Evolutionary conservation across 1,140 invertebrate genomes (phyloP), one percentile per base, ranked within the genome.

Genomic region (Zaprionus lachaisei): DNA sequence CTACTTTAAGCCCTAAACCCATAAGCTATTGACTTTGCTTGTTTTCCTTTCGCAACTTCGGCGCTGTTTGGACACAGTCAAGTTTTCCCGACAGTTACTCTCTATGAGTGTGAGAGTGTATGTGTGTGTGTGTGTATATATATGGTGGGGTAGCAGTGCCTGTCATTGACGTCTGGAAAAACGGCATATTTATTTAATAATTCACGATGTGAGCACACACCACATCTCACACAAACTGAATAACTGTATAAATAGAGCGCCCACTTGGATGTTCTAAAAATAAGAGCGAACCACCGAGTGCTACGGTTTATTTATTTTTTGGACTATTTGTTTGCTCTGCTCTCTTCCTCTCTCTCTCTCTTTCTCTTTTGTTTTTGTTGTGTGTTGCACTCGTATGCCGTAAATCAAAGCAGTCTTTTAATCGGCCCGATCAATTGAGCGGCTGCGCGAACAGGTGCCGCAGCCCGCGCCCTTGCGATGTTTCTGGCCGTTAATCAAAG

Each of bases 401-500:
- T 80, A 87, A 86, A 87, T 87, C 84, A 83, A 57, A 58, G 17
- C 31, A 72, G 31, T 38, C 65, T 56, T 64, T 44, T 38, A 56
- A 64, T 71, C 38, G 60, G 47, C 11, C 58, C 41, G 66, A 74
- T 72, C 54, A 61, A 60, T 61, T 70, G 44, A 55, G 22, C 31
- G 41, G 11, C 28, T 12, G 20, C 73, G 37, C 73, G 47, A 71
- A 64, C 72, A 72, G 68, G 61, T 61, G 74, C 51, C 28, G 37
- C 41, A 22, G 22, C 11, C 69, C 47, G 37, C 12, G 22, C 12
- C 20, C 47, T 4, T 57, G 91, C 74, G 44, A 92, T 92, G 91
- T 81, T 92, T 72, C 66, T 92, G 77, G 91, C 84, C 26, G 89
- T 92, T 62, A 92, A 92, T 83, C 91, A 92, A 81, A 92, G 72